Conservation (phyloP, 2,797 vertebrate genomes). For the Acrocephalus scirpaceus region DNA sequence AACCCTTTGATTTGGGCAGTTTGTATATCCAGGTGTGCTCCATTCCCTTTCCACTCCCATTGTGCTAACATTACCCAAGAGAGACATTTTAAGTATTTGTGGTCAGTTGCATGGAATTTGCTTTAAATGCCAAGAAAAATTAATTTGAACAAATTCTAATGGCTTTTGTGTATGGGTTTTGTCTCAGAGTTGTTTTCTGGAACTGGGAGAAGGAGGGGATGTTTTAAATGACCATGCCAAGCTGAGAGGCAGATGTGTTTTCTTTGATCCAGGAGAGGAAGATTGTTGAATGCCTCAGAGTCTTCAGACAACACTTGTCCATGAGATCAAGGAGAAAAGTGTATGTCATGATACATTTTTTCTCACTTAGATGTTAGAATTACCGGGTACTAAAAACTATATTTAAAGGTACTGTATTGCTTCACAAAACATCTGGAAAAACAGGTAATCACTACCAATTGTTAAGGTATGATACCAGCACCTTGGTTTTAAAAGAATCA, state of each 20-base stretch:
- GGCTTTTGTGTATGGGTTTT: slow-evolving; percentile 6
- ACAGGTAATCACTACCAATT: slow-evolving; percentile 28
- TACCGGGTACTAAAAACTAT: slow-evolving; percentile 61
- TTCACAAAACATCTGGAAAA: slow-evolving; percentile 68
- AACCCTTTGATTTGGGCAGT: slow-evolving; percentile 56
- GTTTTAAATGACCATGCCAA: slow-evolving; percentile 38
- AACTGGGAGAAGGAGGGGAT: not conserved
- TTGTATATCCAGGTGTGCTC: slow-evolving; percentile 60
- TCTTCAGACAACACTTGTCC: slow-evolving; percentile 41
- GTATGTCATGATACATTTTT: slow-evolving; percentile 33
- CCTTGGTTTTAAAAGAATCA: not conserved
- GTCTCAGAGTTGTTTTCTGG: slow-evolving; percentile 32
- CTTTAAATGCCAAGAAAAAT: slow-evolving; percentile 43
- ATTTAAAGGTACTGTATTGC: slow-evolving; percentile 35
- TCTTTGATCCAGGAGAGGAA: slow-evolving; percentile 60
- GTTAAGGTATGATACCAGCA: slow-evolving; percentile 56
- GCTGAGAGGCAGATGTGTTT: slow-evolving; percentile 63
- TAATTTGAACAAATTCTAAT: slow-evolving; percentile 9
- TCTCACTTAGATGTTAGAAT: slow-evolving; percentile 69
- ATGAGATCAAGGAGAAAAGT: slow-evolving; percentile 50
- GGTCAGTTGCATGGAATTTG: slow-evolving; percentile 34
- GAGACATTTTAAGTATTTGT: slow-evolving; percentile 48
- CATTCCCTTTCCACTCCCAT: slow-evolving; percentile 14
- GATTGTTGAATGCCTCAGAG: slow-evolving; percentile 40
- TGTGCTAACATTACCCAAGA: slow-evolving; percentile 29